Evolutionary conservation across 1,140 invertebrate genomes (phyloP).

Genomic region (Triops cancriformis): DNA sequence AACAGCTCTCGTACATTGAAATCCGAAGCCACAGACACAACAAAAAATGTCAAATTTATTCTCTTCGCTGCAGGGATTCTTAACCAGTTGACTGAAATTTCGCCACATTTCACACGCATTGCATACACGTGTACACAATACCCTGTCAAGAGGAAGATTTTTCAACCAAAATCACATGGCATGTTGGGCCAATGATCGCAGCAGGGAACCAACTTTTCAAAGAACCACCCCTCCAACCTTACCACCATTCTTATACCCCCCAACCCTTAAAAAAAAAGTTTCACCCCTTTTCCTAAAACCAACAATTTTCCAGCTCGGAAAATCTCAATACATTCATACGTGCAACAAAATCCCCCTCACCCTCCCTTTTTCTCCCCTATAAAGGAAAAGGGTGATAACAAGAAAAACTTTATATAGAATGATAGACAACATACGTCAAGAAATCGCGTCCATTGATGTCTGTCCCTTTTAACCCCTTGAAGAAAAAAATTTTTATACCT

Average conservation of each 20-base stretch:
- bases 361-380: too few relatives aligned
- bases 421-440: conserved; percentile 9
- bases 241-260: too few relatives aligned
- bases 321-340: neutral
- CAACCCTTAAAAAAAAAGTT: too few relatives aligned
- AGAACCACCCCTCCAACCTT: too few relatives aligned
- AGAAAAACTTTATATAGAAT: neutral
- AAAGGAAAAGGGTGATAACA: neutral
- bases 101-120: conserved; percentile 9
- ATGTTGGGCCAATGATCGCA: conserved; percentile 9
- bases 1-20: too few relatives aligned
- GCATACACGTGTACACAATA: neutral
- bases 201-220: neutral
- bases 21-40: neutral
- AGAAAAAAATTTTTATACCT: neutral
- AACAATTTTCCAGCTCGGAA: too few relatives aligned
- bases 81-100: neutral
- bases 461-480: neutral
- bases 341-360: neutral
- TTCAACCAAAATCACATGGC: neutral
- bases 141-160: neutral
- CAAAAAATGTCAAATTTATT: neutral
- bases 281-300: too few relatives aligned
- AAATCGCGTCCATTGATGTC: neutral
- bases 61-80: neutral